Conservation (phyloP, 2,797 vertebrate species). For the Eulemur albifrons region DNA sequence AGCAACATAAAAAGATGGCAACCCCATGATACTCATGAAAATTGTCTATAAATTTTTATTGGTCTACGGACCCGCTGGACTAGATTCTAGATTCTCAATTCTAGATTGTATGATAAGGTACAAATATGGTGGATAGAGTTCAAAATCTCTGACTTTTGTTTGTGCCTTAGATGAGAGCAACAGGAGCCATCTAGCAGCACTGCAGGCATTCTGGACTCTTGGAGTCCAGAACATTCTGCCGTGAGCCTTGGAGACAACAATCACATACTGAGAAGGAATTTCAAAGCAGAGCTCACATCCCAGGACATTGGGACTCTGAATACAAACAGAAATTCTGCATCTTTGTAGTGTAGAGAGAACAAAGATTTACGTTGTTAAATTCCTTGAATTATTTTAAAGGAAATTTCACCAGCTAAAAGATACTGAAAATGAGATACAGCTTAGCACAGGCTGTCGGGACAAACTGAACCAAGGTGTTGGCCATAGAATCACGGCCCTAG, state of each 20-base stretch:
- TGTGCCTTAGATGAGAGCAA: neutral
- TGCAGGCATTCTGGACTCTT: neutral
- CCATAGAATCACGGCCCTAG: neutral
- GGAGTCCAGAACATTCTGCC: constrained; percentile 14
- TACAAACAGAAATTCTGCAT: constrained; percentile 11
- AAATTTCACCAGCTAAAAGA: constrained; percentile 13
- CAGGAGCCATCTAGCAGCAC: neutral
- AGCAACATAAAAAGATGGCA: neutral
- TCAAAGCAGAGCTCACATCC: constrained; percentile 20
- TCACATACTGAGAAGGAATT: constrained; percentile 49
- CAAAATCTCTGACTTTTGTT: neutral
- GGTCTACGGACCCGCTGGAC: neutral
- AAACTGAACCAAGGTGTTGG: neutral
- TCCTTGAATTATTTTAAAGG: constrained; percentile 45
- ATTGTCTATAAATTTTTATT: neutral
- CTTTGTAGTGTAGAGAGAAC: constrained; percentile 8
- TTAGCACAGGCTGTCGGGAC: neutral
- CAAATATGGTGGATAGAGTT: neutral
- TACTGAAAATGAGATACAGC: constrained; percentile 14
- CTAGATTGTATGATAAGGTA: neutral
- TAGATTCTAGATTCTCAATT: neutral
- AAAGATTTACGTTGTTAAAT: constrained; percentile 44
- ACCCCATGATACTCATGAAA: neutral
- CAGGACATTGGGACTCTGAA: constrained; percentile 17
- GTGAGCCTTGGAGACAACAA: neutral